These are phyloP conservation scores for Drosophila ficusphila DNA, from an alignment of 1,140 invertebrate genomes.

Conservation along the genomic window DNA sequence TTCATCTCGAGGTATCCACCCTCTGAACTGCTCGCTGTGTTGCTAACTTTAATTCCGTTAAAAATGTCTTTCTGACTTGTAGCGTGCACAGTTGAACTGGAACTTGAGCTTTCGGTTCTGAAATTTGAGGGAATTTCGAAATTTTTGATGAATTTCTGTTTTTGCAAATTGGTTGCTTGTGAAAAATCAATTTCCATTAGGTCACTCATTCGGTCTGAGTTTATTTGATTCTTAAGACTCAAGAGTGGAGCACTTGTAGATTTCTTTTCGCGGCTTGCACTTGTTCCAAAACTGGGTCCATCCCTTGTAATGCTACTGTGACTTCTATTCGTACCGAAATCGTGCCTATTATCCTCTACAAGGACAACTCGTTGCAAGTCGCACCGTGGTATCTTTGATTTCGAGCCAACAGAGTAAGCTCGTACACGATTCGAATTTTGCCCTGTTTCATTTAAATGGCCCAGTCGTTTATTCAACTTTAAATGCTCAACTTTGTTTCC, in stretches of 20 bases:
- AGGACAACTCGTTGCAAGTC: constrained; percentile 65
- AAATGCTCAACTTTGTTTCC: constrained; percentile 90
- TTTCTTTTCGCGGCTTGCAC: constrained; percentile 77
- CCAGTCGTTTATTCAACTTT: constrained; percentile 67
- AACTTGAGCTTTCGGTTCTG: constrained; percentile 47
- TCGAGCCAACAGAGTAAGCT: constrained; percentile 90
- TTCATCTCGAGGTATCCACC: constrained; percentile 85
- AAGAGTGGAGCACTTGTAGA: constrained; percentile 87
- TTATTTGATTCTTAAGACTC: constrained; percentile 86
- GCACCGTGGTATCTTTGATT: constrained; percentile 85
- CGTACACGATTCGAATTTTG: constrained; percentile 85
- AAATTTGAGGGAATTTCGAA: constrained; percentile 30
- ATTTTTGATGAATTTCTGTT: constrained; percentile 25
- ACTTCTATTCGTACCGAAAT: constrained; percentile 55
- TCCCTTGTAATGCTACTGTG: constrained; percentile 60
- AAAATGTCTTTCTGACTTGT: constrained; percentile 32
- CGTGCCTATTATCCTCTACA: constrained; percentile 48
- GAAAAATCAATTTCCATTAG: constrained; percentile 93
- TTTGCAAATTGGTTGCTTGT: constrained; percentile 61
- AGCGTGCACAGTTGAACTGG: constrained; percentile 33
- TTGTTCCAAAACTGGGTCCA: constrained; percentile 1
- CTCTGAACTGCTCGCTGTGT: constrained; percentile 16
- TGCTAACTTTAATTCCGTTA: constrained; percentile 24
- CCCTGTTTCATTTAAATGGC: constrained; percentile 63
- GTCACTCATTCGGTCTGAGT: constrained; percentile 89